Base-by-base conservation (phyloP, 2,888 invertebrate genomes). In the Thumatha senex region DNA sequence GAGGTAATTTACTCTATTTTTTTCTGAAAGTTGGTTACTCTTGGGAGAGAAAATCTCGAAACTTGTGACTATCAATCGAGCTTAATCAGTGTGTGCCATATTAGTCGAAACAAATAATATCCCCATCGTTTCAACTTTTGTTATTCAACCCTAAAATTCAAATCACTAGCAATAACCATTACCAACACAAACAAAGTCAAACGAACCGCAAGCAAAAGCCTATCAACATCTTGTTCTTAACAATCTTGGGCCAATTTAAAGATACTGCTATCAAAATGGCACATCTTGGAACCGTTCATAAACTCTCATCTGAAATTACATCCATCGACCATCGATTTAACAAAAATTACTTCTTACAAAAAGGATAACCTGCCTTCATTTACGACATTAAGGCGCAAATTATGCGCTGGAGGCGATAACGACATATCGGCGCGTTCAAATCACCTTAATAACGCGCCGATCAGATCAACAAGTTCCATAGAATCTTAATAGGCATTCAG, bases 351-450 rank as follows among this genome's bases (percentile, higher is more conserved):
- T 46, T 10, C 34, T 24, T 13, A 44, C 50, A 58, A 68, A 61
- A 58, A 44, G 48, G 45, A 55, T 46, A 55, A 40, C 55, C 50
- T 51, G 58, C 53, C 61, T 69, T 74, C 73, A 76, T 76, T 78
- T 69, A 69, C 61, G 67, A 75, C 68, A 76, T 81, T 78, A 78
- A 69, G 68, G 65, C 70, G 69, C 73, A 79, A 81, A 83, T 82
- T 78, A 76, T 72, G 61, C 63, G 76, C 74, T 68, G 55, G 56
- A 50, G 71, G 78, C 77, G 78, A 75, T 82, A 82, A 80, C 79
- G 72, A 74, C 72, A 73, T 78, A 76, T 74, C 76, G 75, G 55
- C 33, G 58, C 68, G 72, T 80, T 81, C 74, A 76, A 79, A 77
- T 78, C 75, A 75, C 66, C 56, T 61, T 73, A 72, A 74, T 76